phyloP scores from a whole-genome alignment of 2,797 vertebrate genomes.

The Danio aesculapii region DNA sequence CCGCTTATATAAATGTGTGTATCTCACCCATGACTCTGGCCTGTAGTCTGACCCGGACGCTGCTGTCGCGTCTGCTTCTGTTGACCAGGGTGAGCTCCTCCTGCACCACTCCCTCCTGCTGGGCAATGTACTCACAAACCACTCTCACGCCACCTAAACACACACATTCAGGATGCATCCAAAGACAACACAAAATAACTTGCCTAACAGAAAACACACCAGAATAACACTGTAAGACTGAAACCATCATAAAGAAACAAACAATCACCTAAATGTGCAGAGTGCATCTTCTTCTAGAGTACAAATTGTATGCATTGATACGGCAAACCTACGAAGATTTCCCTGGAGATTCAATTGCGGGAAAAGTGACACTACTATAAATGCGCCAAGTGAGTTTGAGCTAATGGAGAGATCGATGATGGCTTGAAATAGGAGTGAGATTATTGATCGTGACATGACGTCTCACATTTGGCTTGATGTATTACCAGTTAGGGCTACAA shows the following conservation, averaged over 20 bases:
- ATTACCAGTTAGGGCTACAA: constrained; percentile 4
- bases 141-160: constrained; percentile 84
- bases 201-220: background rate
- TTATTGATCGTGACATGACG: constrained; percentile 14
- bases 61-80: constrained; percentile 70
- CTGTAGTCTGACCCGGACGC: constrained; percentile 82
- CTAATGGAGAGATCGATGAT: constrained; percentile 44
- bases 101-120: constrained; percentile 88
- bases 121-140: constrained; percentile 88
- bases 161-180: background rate
- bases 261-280: background rate
- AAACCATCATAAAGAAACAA: background rate
- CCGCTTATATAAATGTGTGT: background rate
- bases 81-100: constrained; percentile 86
- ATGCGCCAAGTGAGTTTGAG: constrained; percentile 3
- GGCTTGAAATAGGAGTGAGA: constrained; percentile 16
- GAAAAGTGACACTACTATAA: constrained; percentile 19
- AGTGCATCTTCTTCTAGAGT: background rate
- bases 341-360: background rate
- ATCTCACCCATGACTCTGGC: constrained; percentile 88
- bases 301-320: background rate
- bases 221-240: background rate
- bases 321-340: background rate
- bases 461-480: constrained; percentile 24
- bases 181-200: background rate